phyloP scores from a whole-genome alignment of 2,888 invertebrate genomes.

The Pheosia gnoma region DNA sequence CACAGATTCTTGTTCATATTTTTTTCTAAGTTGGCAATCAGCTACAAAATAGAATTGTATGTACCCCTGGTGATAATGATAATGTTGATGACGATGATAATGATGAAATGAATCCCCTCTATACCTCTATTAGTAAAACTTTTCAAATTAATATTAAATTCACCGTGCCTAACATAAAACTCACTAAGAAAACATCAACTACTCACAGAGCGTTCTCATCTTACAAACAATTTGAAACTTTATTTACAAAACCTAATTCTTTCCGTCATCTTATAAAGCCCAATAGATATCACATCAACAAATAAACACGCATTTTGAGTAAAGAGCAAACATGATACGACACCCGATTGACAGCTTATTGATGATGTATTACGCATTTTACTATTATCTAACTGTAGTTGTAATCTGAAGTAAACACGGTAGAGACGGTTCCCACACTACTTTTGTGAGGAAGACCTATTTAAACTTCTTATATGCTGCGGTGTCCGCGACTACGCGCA shows the following conservation, averaged over 20 bases:
- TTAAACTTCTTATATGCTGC: not conserved
- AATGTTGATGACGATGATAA: too few species aligned
- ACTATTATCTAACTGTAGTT: constrained; percentile 45
- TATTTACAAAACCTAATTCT: constrained; percentile 20
- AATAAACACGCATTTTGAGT: constrained; percentile 31
- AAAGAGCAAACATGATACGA: constrained; percentile 44
- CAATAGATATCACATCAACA: constrained; percentile 4
- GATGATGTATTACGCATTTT: constrained; percentile 53
- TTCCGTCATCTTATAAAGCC: constrained; percentile 19
- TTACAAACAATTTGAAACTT: not conserved
- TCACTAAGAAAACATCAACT: too few species aligned
- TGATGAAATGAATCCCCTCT: too few species aligned
- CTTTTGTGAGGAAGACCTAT: constrained; percentile 16
- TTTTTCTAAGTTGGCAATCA: too few species aligned
- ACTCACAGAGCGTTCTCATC: not conserved
- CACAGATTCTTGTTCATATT: too few species aligned
- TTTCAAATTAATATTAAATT: too few species aligned
- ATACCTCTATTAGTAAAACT: too few species aligned
- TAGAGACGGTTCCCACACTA: constrained; percentile 40
- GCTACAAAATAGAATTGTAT: too few species aligned
- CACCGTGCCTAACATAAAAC: too few species aligned
- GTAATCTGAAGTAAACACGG: constrained; percentile 33
- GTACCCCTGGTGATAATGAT: too few species aligned
- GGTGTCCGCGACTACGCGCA: too few species aligned
- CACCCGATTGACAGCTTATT: constrained; percentile 57